Conservation (phyloP, 2,113 vertebrate species). For the Neolamprologus fasciatus region DNA sequence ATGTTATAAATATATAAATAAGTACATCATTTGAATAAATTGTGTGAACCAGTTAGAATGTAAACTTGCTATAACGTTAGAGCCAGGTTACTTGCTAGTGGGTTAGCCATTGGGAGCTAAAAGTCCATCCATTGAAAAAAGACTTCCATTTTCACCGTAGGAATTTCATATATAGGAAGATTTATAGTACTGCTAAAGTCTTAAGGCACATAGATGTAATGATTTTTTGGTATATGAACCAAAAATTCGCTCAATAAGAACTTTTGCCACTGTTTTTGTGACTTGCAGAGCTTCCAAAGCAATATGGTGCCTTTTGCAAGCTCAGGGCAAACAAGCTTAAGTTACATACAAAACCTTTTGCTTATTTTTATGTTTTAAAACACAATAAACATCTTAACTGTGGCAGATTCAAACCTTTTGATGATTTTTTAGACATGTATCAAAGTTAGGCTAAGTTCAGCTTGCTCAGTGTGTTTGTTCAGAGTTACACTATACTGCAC, state of each 20-base stretch:
- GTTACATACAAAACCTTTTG: neutral
- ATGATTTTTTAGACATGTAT: neutral
- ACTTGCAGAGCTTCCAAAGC: neutral
- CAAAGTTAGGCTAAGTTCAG: neutral
- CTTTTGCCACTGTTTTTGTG: neutral
- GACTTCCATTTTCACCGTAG: fast-evolving
- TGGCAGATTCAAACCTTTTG: neutral
- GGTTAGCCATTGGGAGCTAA: neutral
- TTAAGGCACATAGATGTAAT: neutral
- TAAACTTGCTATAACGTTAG: neutral
- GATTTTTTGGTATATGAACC: neutral
- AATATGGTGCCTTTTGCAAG: neutral
- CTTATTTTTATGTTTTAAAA: neutral
- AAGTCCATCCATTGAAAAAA: neutral
- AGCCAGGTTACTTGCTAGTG: neutral
- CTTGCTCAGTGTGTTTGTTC: neutral
- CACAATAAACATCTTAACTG: neutral
- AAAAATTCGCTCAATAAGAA: fast-evolving
- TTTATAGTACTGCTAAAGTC: neutral
- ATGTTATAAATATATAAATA: neutral
- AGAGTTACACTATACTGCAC: neutral
- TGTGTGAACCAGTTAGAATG: neutral
- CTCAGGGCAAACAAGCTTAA: neutral
- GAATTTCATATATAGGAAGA: neutral
- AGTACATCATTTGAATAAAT: neutral